These are phyloP conservation scores for Lontra canadensis DNA, from an alignment of 2,113 vertebrate genomes.

Conservation along the genomic window DNA sequence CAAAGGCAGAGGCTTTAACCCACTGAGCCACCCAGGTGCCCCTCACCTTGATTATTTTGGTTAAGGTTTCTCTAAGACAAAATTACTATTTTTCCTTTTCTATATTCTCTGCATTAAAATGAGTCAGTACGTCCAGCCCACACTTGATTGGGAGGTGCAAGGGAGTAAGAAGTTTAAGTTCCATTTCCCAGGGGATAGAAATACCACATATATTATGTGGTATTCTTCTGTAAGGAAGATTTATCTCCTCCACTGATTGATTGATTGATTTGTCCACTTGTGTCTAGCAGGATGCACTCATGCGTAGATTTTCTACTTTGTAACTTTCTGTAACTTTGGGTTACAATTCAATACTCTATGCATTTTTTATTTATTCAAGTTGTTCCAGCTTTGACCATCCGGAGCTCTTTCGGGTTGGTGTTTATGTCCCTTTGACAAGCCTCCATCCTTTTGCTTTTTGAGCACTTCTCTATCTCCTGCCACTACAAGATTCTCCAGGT, in stretches of 20 bases:
- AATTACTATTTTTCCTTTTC: background rate
- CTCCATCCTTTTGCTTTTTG: background rate
- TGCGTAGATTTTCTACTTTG: background rate
- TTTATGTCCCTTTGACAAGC: too few relatives aligned
- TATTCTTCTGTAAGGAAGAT: background rate
- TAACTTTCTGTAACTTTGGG: too few relatives aligned
- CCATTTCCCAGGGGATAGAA: background rate
- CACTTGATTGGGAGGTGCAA: background rate
- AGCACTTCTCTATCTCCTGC: background rate
- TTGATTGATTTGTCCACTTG: background rate
- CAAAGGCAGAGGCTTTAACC: too few relatives aligned
- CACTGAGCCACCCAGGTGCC: too few relatives aligned
- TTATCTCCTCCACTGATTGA: background rate
- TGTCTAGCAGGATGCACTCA: background rate
- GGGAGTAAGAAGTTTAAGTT: background rate
- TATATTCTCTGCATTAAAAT: background rate
- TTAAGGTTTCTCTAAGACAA: background rate
- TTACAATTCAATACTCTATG: background rate
- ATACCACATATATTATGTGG: background rate
- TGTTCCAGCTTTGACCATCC: background rate
- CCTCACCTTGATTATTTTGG: background rate
- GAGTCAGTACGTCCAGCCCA: background rate
- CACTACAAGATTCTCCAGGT: background rate
- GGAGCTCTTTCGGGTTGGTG: background rate
- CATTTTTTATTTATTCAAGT: background rate